Base-by-base conservation (phyloP, 2,888 invertebrate genomes). In the Perdita meconis region DNA sequence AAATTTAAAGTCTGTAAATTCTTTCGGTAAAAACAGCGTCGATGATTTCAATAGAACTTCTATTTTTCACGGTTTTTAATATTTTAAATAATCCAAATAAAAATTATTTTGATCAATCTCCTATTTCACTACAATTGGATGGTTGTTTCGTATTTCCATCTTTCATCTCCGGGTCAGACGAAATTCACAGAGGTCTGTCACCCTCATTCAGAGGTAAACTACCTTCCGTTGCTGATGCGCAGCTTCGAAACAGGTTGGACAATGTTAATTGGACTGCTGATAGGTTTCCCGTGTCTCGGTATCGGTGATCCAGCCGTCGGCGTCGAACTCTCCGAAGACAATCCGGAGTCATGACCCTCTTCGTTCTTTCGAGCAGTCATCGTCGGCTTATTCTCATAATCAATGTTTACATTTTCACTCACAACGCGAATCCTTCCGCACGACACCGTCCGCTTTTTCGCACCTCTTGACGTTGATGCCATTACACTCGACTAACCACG, bases 251-350 rank as follows among this genome's bases (percentile, higher is more conserved):
- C 53, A 36, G 59, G 26, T 24, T 67, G 42, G 56, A 26, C 66
- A 36, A 71, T 60, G 26, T 66, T 71, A 63, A 77, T 64, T 22
- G 78, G 56, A 56, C 44, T 72, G 69, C 61, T 65, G 36, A 42
- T 42, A 6, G 67, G 0, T 75, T 64, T 88, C 22, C 84, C 83
- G 56, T 89, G 91, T 26, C 90, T 87, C 16, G 90, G 88, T 1
- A 89, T 88, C 47, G 92, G 91, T 47, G 92, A 92, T 36, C 89
- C 90, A n/a, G 88, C 88, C 16, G 90, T 90, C 5, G 92, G 92
- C 42, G 92, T 92, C 53, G 91, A 89, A 69, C 89, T 88, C 71
- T 91, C 92, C 53, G 92, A 92, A 1, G 92, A 92, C 55, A 92
- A 80, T 19, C 92, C 92, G n/a, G 92, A 92, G 68, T 92, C 92